These are phyloP conservation scores for Dendropsophus ebraccatus DNA, from an alignment of 2,113 vertebrate species.

Conservation along the genomic window DNA sequence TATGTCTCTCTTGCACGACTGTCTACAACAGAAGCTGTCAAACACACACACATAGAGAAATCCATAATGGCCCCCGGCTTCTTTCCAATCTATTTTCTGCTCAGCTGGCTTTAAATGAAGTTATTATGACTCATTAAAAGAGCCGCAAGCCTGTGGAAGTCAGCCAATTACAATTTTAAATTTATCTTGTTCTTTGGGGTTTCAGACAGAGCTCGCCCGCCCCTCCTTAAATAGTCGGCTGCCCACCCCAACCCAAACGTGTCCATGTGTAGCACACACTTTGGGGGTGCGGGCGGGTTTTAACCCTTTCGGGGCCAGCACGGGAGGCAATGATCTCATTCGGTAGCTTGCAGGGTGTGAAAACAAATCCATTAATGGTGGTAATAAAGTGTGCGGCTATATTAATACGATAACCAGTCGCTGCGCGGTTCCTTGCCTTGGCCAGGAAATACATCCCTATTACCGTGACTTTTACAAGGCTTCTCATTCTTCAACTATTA, in stretches of 20 bases:
- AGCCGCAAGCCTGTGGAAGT: conserved; percentile 99
- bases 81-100: conserved; percentile 99
- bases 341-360: background rate
- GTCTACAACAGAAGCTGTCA: conserved; percentile 74
- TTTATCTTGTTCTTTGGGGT: conserved; percentile 92
- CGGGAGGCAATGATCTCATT: background rate
- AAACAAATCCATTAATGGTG: background rate
- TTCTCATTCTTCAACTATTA: background rate
- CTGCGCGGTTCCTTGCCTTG: background rate
- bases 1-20: conserved; percentile 31
- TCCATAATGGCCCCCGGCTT: conserved; percentile 98
- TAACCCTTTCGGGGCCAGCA: background rate
- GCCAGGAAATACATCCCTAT: background rate
- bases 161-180: conserved; percentile 99
- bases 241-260: conserved; percentile 21
- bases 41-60: conserved; percentile 74
- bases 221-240: background rate
- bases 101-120: conserved; percentile 99
- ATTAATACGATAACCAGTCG: background rate
- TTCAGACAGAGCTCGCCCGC: conserved; percentile 46
- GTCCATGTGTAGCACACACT: background rate
- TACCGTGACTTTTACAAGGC: background rate
- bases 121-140: conserved; percentile 99
- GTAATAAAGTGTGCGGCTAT: background rate
- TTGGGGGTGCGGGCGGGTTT: background rate